phyloP scores from a whole-genome alignment of 2,888 invertebrate genomes.

The Oscheius onirici region DNA sequence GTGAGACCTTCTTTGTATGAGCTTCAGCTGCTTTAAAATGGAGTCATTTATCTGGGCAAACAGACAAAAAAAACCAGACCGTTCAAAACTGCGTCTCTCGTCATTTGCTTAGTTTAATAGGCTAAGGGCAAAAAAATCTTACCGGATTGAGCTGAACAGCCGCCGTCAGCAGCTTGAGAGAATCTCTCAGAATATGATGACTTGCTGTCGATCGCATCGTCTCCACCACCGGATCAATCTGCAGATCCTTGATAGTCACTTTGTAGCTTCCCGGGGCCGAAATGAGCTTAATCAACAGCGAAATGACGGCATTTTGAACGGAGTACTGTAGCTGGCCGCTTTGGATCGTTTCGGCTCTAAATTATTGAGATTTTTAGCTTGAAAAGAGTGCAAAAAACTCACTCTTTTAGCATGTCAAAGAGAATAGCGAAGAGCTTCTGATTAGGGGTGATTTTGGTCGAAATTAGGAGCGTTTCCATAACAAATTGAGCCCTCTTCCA shows the following conservation, averaged over 20 bases:
- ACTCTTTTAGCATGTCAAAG: conserved; percentile 59
- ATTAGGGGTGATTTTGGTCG: conserved; percentile 35
- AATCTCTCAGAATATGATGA: conserved; percentile 94
- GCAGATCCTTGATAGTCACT: conserved; percentile 62
- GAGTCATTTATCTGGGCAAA: no score
- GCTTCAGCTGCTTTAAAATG: no score
- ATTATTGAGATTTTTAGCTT: conserved; percentile 1
- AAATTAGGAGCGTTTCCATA: conserved; percentile 51
- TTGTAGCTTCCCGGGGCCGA: conserved; percentile 43
- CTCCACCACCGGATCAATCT: conserved; percentile 84
- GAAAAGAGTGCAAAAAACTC: no score
- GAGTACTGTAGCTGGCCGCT: background rate
- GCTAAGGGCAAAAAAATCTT: no score
- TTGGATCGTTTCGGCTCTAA: conserved; percentile 10
- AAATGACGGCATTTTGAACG: conserved; percentile 80
- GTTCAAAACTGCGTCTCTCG: no score
- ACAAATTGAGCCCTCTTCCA: conserved; percentile 45
- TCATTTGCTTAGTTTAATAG: no score
- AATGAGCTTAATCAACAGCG: conserved; percentile 78
- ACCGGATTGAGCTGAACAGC: conserved; percentile 82
- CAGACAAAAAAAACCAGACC: no score
- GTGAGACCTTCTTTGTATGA: no score
- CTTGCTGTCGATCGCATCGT: conserved; percentile 89
- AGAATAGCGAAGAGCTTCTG: conserved; percentile 46
- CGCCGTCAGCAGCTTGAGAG: conserved; percentile 84